Base-by-base conservation (phyloP, 1,140 invertebrate species). In the Armadillidium nasatum region DNA sequence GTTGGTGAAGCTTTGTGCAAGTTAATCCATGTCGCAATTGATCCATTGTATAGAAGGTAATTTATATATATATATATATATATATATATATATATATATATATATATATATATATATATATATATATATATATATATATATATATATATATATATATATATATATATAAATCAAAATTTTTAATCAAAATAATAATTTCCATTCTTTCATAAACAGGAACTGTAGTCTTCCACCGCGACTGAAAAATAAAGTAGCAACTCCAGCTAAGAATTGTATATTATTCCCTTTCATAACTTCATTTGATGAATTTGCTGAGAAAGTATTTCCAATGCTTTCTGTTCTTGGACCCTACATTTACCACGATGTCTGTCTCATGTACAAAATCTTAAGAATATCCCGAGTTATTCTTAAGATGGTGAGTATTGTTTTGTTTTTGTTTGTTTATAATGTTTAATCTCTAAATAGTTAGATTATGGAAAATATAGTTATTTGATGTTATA, bases 321-420 rank as follows among this genome's bases (percentile, higher is more conserved):
- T 94, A 0, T 89, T 96, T 82, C 94, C 94, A n/a, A 94, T 98
- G 88, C 84, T 98, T 7, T 86, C 91, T 78, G 88, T 91, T n/a
- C 86, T 99, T 70, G 97, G 97, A 45, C 93, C 96, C 0, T 91
- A 95, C 76, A 86, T 98, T 70, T 91, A 94, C 80, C 88, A 89
- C 80, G 94, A 98, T 87, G 91, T 95, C 0, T 89, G 95, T 76
- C 86, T 97, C 15, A 90, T 98, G 86, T 92, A 95, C 82, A 96
- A 96, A 87, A 87, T 94, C 70, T 88, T 93, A 79, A 86, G 91
- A 33, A 83, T 92, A 21, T 88, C 87, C 76, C 87, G 88, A 80
- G 78, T 85, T 7, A 87, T 85, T 10, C 85, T 88, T 10, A 85
- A 86, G 54, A 83, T 86, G 66, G 87, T 84, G 79, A 81, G 76